Evolutionary conservation across 2,113 vertebrate species (phyloP).

Genomic region (Ageneiosus marmoratus): DNA sequence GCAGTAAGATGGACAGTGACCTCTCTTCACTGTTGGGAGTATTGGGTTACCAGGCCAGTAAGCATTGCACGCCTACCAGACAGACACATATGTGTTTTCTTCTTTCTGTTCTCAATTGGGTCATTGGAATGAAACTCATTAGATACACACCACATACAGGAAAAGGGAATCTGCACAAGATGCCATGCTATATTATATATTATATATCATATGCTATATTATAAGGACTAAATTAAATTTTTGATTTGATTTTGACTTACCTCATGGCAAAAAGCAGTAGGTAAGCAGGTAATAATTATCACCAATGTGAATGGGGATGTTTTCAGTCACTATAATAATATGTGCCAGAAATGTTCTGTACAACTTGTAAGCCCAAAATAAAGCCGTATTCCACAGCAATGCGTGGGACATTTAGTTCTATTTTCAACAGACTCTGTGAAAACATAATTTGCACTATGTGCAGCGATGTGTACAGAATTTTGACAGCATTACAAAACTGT

Average conservation of each 20-base stretch:
- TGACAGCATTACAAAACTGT: neutral
- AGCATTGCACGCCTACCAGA: constrained; percentile 57
- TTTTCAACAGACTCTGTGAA: neutral
- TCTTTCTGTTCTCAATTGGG: neutral
- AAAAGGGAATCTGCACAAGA: neutral
- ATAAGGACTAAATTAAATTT: too few relatives aligned
- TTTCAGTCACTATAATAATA: neutral
- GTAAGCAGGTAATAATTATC: neutral
- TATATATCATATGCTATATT: neutral
- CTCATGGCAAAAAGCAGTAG: neutral
- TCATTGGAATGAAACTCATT: neutral
- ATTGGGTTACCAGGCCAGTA: constrained; percentile 42
- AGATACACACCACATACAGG: neutral
- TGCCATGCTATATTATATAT: too few relatives aligned
- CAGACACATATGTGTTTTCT: neutral
- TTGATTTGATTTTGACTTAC: neutral
- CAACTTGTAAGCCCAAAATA: neutral
- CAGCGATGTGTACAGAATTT: neutral
- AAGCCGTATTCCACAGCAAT: neutral
- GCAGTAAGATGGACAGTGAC: constrained; percentile 6
- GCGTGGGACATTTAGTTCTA: neutral
- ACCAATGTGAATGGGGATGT: neutral
- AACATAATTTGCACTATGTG: neutral
- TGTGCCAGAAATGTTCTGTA: neutral
- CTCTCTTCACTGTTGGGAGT: constrained; percentile 8